Percentiles rank a stretch among this genome's conserved stretches.
phyloP scores from a whole-genome alignment of 2,797 vertebrate species.

The Acipenser oxyrinchus region DNA sequence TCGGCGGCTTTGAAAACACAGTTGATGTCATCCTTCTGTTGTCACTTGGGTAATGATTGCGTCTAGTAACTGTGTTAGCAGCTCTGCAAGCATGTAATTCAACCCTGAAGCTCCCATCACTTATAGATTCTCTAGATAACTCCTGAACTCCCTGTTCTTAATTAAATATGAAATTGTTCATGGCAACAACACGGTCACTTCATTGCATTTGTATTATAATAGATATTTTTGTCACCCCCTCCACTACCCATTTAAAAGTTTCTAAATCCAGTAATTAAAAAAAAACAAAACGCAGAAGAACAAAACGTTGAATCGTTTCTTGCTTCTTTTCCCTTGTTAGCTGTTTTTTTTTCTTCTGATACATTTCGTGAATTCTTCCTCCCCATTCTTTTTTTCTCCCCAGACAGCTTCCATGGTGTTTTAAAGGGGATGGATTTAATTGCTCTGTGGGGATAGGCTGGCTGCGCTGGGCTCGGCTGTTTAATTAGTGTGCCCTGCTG shows the following conservation, averaged over 20 bases:
- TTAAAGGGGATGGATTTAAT: conserved; percentile 99
- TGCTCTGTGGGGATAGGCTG: conserved; percentile 99
- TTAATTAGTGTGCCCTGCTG: conserved; percentile 99
- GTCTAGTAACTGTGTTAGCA: conserved; percentile 73
- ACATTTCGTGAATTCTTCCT: conserved; percentile 80
- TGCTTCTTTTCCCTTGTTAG: conserved; percentile 80
- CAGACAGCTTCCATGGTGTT: conserved; percentile 92
- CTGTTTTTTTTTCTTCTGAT: conserved; percentile 72
- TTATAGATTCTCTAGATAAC: conserved; percentile 72
- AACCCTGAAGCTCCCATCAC: conserved; percentile 68
- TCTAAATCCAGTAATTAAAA: conserved; percentile 81
- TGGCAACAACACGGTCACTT: conserved; percentile 77
- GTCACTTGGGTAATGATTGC: conserved; percentile 78
- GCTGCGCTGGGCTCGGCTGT: conserved; percentile 98
- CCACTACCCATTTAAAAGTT: conserved; percentile 43
- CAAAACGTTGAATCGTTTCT: conserved; percentile 75
- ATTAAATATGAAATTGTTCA: conserved; percentile 96
- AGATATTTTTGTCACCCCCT: conserved; percentile 72
- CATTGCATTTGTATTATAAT: conserved; percentile 55
- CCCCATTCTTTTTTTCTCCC: conserved; percentile 55
- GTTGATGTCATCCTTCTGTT: conserved; percentile 77
- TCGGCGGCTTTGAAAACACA: conserved; percentile 63
- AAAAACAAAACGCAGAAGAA: conserved; percentile 59
- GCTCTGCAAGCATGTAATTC: conserved; percentile 79
- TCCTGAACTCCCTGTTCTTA: conserved; percentile 85